Conservation (phyloP, 1,140 invertebrate species). For the Ips nitidus region DNA sequence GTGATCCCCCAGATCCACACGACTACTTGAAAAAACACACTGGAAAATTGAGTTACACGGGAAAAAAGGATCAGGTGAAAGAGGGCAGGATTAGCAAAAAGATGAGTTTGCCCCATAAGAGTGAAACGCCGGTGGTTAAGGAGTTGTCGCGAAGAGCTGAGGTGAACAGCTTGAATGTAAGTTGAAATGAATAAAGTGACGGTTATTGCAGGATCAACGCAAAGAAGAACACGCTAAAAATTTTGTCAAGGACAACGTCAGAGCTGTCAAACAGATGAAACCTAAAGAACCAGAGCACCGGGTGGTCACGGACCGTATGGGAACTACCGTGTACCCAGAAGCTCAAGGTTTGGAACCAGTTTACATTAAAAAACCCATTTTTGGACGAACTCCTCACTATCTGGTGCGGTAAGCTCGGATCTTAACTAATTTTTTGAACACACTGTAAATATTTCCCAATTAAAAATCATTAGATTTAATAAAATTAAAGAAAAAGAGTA, state of each 20-base stretch:
- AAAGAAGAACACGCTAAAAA: constrained; percentile 5
- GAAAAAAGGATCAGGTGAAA: constrained; percentile 3
- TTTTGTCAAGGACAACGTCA: constrained; percentile 48
- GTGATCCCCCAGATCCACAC: constrained; percentile 56
- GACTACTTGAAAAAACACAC: constrained; percentile 62
- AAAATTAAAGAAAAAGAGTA: constrained; percentile 41
- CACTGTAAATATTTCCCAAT: no score
- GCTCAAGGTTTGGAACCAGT: constrained; percentile 41
- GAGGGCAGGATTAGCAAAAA: constrained; percentile 18
- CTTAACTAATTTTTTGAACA: no score
- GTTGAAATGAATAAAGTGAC: no score
- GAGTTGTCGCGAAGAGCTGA: constrained; percentile 4
- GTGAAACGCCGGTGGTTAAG: constrained; percentile 22
- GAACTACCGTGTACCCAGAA: constrained; percentile 52
- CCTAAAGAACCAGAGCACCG: constrained; percentile 55
- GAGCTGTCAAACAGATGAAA: constrained; percentile 56
- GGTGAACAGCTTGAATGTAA: no score
- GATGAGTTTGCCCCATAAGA: constrained; percentile 22
- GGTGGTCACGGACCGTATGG: constrained; percentile 47
- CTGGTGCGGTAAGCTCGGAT: constrained; percentile 23
- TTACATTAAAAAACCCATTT: constrained; percentile 45
- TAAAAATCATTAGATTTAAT: constrained; percentile 40
- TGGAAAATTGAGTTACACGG: constrained; percentile 40
- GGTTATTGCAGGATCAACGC: no score
- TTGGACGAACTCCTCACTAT: constrained; percentile 46